Percentiles rank a stretch among this genome's conserved stretches.
These are phyloP conservation scores for Subacronicta megacephala DNA, from an alignment of 2,888 invertebrate genomes.

Conservation along the genomic window DNA sequence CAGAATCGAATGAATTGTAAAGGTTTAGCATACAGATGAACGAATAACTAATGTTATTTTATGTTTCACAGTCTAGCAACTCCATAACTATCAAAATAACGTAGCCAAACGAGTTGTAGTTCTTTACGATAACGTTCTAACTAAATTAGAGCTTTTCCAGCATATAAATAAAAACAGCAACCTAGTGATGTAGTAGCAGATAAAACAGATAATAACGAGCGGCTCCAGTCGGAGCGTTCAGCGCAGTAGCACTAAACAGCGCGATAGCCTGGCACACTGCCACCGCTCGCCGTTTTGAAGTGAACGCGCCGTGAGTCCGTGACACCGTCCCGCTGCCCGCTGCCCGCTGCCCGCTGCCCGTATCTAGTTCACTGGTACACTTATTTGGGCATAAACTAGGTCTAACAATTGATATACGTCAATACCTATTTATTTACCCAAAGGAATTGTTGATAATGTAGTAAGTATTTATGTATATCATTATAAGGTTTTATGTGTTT, in stretches of 20 bases:
- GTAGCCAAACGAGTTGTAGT: not conserved
- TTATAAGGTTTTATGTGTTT: too few species aligned
- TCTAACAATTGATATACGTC: not conserved
- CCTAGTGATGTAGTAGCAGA: slow-evolving; percentile 21
- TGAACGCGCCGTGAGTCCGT: not conserved
- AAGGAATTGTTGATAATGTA: too few species aligned
- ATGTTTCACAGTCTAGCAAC: too few species aligned
- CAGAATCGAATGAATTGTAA: too few species aligned
- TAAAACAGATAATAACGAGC: slow-evolving; percentile 14
- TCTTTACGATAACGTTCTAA: not conserved
- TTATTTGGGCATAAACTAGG: slow-evolving; percentile 2
- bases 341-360: too few species aligned
- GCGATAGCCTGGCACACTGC: slow-evolving; percentile 50
- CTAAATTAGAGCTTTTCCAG: not conserved
- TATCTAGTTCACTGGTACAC: slow-evolving; percentile 3
- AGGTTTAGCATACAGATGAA: too few species aligned
- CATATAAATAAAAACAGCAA: slow-evolving; percentile 2
- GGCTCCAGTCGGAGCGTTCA: not conserved
- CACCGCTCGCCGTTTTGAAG: slow-evolving; percentile 14
- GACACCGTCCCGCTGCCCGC: not conserved
- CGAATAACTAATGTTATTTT: too few species aligned
- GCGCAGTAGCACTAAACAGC: slow-evolving; percentile 15
- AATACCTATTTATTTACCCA: too few species aligned
- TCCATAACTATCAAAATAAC: too few species aligned
- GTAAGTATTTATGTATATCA: too few species aligned